These are phyloP conservation scores for Petrophora chlorosata DNA, from an alignment of 2,888 invertebrate species.

Conservation along the genomic window DNA sequence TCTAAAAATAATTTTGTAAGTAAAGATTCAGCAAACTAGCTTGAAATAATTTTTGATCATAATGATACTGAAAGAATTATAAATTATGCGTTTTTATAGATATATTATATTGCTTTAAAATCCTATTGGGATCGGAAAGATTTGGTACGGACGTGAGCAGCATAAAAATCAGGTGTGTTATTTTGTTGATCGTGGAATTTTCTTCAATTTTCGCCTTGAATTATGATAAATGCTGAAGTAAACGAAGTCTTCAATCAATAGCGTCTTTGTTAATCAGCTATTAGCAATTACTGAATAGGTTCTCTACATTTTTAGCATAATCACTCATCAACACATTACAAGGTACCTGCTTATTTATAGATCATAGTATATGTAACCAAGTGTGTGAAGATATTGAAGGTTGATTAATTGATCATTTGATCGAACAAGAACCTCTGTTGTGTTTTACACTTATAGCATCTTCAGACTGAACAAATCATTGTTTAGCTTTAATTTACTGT, in stretches of 20 bases:
- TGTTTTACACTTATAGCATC: not conserved
- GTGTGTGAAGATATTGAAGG: too few relatives aligned
- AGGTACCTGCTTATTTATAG: too few relatives aligned
- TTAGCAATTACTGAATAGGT: constrained; percentile 26
- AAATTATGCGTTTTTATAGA: constrained; percentile 3
- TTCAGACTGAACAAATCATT: not conserved
- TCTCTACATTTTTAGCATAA: constrained; percentile 1
- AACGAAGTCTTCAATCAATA: constrained; percentile 17
- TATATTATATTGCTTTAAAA: constrained; percentile 11
- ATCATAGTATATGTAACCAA: not conserved
- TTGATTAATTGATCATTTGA: too few relatives aligned
- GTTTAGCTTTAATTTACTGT: constrained; percentile 45
- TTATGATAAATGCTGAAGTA: constrained; percentile 11
- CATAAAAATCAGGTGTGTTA: constrained; percentile 4
- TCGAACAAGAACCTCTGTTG: not conserved
- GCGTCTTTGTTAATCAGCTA: constrained; percentile 23
- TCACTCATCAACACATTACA: too few relatives aligned
- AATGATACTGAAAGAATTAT: not conserved
- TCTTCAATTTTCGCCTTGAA: constrained; percentile 6
- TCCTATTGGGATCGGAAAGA: constrained; percentile 7
- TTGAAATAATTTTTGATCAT: not conserved
- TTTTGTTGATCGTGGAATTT: constrained; percentile 8
- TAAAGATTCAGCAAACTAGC: too few relatives aligned
- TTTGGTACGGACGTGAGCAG: constrained; percentile 4
- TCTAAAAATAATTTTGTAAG: too few relatives aligned